Percentiles rank a stretch among this genome's conserved stretches.
Conservation (phyloP, 2,888 invertebrate species). For the Dolomedes plantarius region DNA sequence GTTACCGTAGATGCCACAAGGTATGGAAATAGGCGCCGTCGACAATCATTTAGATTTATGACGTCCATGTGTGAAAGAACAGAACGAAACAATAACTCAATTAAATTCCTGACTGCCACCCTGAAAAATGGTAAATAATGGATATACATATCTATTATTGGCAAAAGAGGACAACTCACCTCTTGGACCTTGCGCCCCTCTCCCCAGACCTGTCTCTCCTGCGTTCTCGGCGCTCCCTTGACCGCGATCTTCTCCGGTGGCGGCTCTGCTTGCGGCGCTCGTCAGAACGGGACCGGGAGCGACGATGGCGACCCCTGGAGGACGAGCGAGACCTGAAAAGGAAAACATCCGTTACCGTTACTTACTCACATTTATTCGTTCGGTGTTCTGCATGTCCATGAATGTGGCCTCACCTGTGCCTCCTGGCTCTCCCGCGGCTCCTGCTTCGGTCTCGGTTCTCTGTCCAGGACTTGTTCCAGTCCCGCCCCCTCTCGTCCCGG, state of each 20-base stretch:
- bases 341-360: too few species aligned
- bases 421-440: constrained; percentile 62
- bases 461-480: constrained; percentile 77
- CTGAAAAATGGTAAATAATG: too few species aligned
- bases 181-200: constrained; percentile 38
- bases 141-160: too few species aligned
- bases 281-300: constrained; percentile 69
- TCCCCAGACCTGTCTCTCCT: constrained; percentile 41
- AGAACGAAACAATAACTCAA: too few species aligned
- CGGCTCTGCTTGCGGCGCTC: constrained; percentile 48
- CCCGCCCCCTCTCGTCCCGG: constrained; percentile 77
- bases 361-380: background rate
- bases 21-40: too few species aligned
- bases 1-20: too few species aligned
- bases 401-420: constrained; percentile 58
- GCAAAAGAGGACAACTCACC: background rate
- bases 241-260: constrained; percentile 38
- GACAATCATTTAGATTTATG: too few species aligned
- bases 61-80: too few species aligned
- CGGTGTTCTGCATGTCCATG: too few species aligned
- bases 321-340: constrained; percentile 72
- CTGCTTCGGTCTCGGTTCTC: constrained; percentile 71
- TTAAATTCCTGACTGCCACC: too few species aligned
- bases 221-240: constrained; percentile 34
- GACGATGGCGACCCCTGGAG: constrained; percentile 51